Percentiles rank a stretch among this genome's conserved stretches.
Evolutionary conservation across 2,888 invertebrate genomes (phyloP).

Genomic region (Mythimna vitellina): DNA sequence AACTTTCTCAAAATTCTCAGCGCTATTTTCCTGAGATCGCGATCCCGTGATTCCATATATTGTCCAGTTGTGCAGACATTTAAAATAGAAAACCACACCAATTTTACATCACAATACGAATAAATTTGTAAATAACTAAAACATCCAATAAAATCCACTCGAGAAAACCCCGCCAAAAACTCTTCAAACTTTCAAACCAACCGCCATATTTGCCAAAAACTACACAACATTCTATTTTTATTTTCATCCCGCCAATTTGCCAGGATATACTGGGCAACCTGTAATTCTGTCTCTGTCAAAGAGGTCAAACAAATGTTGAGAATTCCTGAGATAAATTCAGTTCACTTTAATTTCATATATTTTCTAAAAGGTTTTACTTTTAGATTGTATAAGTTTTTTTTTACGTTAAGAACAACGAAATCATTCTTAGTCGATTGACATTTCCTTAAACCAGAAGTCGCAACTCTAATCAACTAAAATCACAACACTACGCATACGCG

Average conservation of each 20-base stretch:
- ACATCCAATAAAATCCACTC: not conserved
- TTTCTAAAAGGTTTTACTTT: too few species aligned
- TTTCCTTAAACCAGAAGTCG: not conserved
- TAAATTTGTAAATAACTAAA: not conserved
- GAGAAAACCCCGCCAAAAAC: not conserved
- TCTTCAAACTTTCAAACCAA: not conserved
- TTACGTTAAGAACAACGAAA: too few species aligned
- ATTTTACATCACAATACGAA: too few species aligned
- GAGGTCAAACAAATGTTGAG: not conserved
- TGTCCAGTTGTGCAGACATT: too few species aligned
- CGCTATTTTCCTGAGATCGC: too few species aligned
- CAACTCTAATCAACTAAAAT: constrained; percentile 17
- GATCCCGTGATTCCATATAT: too few species aligned
- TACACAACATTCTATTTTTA: not conserved
- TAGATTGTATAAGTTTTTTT: too few species aligned
- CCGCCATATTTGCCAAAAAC: not conserved
- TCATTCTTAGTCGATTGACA: not conserved
- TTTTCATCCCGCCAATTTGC: not conserved
- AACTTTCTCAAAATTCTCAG: too few species aligned
- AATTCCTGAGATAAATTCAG: not conserved
- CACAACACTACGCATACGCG: constrained; percentile 66
- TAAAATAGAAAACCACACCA: too few species aligned
- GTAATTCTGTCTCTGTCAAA: not conserved
- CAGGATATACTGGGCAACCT: not conserved
- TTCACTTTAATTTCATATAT: not conserved